Evolutionary conservation across 1,140 invertebrate genomes (phyloP).

Genomic region (Pentalonia nigronervosa): DNA sequence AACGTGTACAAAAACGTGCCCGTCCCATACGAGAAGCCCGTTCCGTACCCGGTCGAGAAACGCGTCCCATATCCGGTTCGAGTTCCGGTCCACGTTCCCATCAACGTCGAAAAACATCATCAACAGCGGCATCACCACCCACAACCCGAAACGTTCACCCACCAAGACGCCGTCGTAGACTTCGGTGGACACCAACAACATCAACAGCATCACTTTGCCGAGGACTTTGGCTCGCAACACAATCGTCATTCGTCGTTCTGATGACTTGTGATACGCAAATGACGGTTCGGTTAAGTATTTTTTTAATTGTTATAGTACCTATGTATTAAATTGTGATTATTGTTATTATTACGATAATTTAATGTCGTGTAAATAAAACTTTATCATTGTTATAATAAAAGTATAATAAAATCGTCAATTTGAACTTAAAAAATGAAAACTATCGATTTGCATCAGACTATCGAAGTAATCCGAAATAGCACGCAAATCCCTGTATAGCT

Average conservation of each 20-base stretch:
- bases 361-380: too few relatives aligned
- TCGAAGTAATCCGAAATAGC: too few relatives aligned
- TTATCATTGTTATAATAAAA: too few relatives aligned
- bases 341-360: too few relatives aligned
- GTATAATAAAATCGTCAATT: too few relatives aligned
- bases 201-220: not conserved
- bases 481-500: too few relatives aligned
- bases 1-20: conserved; percentile 76
- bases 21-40: conserved; percentile 75
- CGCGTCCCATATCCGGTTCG: conserved; percentile 76
- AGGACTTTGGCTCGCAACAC: not conserved
- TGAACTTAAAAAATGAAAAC: too few relatives aligned
- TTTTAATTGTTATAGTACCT: too few relatives aligned
- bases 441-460: too few relatives aligned
- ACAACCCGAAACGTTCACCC: conserved; percentile 19
- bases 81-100: conserved; percentile 74
- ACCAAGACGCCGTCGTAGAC: not conserved
- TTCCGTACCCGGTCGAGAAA: conserved; percentile 77
- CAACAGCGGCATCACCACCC: not conserved
- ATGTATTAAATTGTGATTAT: too few relatives aligned
- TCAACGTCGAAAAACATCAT: conserved; percentile 65
- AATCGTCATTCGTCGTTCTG: not conserved
- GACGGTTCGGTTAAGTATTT: not conserved
- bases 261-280: too few relatives aligned
- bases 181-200: not conserved